Conservation (phyloP, 1,140 invertebrate genomes). For the Paralvinella palmiformis region DNA sequence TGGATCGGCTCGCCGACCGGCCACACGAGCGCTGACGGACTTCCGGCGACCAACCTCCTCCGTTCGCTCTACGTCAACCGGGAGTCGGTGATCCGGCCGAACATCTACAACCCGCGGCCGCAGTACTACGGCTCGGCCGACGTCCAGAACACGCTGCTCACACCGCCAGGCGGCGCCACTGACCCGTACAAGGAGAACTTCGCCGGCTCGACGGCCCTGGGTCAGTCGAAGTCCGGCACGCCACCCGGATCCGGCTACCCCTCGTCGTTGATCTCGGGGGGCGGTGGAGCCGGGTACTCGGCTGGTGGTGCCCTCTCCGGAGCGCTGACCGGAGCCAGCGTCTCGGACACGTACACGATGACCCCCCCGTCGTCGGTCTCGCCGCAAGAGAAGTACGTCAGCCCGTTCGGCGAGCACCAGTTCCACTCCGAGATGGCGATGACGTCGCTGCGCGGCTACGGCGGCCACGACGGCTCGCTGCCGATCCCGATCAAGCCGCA, state of each 20-base stretch:
- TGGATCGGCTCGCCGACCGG: conserved; percentile 72
- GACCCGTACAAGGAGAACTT: conserved; percentile 59
- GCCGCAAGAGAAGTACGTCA: conserved; percentile 61
- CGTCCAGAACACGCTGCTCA: conserved; percentile 71
- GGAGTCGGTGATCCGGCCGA: conserved; percentile 87
- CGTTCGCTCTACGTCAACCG: conserved; percentile 85
- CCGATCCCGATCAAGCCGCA: conserved; percentile 5
- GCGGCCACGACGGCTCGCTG: not conserved
- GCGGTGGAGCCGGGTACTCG: not conserved
- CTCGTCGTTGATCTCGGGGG: conserved; percentile 23
- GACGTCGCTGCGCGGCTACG: not conserved
- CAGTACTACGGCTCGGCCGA: conserved; percentile 34
- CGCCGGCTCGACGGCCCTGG: not conserved
- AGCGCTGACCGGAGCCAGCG: conserved; percentile 3
- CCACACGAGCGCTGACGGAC: conserved; percentile 36
- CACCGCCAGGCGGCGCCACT: conserved; percentile 61
- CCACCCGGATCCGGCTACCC: conserved; percentile 20
- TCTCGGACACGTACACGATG: conserved; percentile 56
- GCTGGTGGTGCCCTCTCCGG: conserved; percentile 9
- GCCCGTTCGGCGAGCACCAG: not conserved
- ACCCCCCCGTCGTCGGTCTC: conserved; percentile 91
- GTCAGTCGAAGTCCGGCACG: not conserved
- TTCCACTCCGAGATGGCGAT: not conserved
- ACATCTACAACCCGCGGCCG: conserved; percentile 66
- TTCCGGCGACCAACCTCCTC: conserved; percentile 77